Evolutionary conservation across 1,140 invertebrate species (phyloP), one percentile per base, ranked within the genome.

Genomic region (Luehdorfia chinensis): DNA sequence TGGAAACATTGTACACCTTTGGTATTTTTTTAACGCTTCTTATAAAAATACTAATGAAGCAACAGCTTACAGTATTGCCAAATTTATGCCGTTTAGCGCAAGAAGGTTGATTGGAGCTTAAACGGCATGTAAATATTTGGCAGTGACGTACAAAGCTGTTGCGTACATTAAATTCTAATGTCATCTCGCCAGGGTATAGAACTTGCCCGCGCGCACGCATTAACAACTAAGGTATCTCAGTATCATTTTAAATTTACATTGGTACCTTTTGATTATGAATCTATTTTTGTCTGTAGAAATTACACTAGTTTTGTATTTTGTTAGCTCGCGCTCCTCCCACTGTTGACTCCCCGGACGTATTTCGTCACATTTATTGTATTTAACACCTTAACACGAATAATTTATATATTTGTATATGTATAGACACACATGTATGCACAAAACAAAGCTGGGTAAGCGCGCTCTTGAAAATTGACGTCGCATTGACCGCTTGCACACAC

Each of bases 181-280:
- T 53, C 60, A 55, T 55, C 58, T 59, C 57, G 50, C 55, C 54
- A 52, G 54, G 63, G 54, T 46, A 45, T 50, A 48, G 47, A 48
- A 53, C 63, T 65, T 72, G 75, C 76, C 69, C 69, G 67, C 71
- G 67, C 72, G 75, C 75, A 76, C 70, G 63, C 66, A 67, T 77
- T 83, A 73, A 56, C 70, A 79, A 75, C 79, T 85, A 85, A 84
- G 66, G 72, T 83, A 77, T 83, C 68, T 77, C 68, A 70, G 69
- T 80, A 74, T 75, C 43, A 74, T 74, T 77, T 78, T 80, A 80
- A 76, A 79, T 87, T 88, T 88, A 89, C 89, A 89, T 90, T 90
- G 89, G 89, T 90, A 90, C 89, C 81, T 89, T 88, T 90, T 89
- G 87, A 90, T 89, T 90, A 90, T 88, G 88, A 89, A 83, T 87